These are phyloP conservation scores for Pachyuromys duprasi DNA, from an alignment of 2,797 vertebrate species.

Conservation along the genomic window DNA sequence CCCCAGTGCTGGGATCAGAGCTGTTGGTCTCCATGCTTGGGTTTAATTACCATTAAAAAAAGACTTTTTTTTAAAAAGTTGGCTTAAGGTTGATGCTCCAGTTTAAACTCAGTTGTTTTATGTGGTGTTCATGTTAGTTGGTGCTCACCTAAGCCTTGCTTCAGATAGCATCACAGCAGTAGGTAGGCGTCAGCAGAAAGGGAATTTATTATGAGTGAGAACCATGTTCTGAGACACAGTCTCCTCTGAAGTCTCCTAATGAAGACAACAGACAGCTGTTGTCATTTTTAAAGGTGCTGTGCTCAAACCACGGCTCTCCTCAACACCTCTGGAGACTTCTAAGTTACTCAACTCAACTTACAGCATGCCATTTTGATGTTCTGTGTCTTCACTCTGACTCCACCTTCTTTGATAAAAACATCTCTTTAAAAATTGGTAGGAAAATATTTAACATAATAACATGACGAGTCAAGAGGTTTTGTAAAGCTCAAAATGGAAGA, in stretches of 20 bases:
- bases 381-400: slow-evolving; percentile 56
- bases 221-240: slow-evolving; percentile 18
- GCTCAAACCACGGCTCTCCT: background rate
- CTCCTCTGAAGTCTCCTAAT: slow-evolving; percentile 17
- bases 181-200: background rate
- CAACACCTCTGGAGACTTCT: slow-evolving; percentile 26
- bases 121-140: background rate
- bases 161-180: background rate
- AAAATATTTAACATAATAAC: slow-evolving; percentile 82
- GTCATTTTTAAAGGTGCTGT: slow-evolving; percentile 24
- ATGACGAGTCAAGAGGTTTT: slow-evolving; percentile 82
- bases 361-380: slow-evolving; percentile 41
- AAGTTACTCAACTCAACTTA: slow-evolving; percentile 48
- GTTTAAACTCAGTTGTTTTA: slow-evolving; percentile 49
- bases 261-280: slow-evolving; percentile 36
- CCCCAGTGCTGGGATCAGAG: background rate
- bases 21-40: background rate
- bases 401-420: slow-evolving; percentile 70
- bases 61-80: background rate
- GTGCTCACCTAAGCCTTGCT: slow-evolving; percentile 33
- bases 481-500: slow-evolving; percentile 81
- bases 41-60: background rate
- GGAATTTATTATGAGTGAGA: slow-evolving; percentile 30
- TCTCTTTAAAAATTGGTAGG: slow-evolving; percentile 74
- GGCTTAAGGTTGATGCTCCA: slow-evolving; percentile 17